These are phyloP conservation scores for Deilephila elpenor DNA, from an alignment of 2,888 invertebrate genomes.

Conservation along the genomic window DNA sequence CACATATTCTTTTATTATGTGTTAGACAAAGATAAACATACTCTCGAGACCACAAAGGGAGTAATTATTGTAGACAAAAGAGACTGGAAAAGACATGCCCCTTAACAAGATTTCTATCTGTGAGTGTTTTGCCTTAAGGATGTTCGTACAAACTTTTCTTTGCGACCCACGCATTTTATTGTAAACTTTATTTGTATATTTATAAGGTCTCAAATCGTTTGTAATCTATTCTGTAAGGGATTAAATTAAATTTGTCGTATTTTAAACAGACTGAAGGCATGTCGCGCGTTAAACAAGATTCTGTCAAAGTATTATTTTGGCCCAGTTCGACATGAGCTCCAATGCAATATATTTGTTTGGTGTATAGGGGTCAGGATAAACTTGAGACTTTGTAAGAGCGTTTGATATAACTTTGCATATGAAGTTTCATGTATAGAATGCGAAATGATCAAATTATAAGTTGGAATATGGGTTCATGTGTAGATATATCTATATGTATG, in stretches of 20 bases:
- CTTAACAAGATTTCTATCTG: constrained; percentile 82
- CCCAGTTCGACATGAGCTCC: constrained; percentile 57
- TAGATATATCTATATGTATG: constrained; percentile 36
- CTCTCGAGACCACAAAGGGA: constrained; percentile 72
- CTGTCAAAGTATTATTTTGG: constrained; percentile 76
- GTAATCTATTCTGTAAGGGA: not conserved
- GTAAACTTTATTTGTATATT: not conserved
- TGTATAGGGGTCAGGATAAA: constrained; percentile 23
- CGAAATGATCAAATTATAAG: constrained; percentile 5
- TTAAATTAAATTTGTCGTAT: constrained; percentile 50
- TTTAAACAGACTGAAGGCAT: constrained; percentile 73
- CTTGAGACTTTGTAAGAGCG: constrained; percentile 29
- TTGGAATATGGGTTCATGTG: constrained; percentile 35
- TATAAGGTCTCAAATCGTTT: constrained; percentile 42
- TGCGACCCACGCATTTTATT: constrained; percentile 21
- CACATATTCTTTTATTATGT: constrained; percentile 36
- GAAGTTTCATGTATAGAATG: constrained; percentile 12
- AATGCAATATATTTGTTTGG: not conserved
- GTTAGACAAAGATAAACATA: constrained; percentile 56
- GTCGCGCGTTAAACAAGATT: constrained; percentile 80
- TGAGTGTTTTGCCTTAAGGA: constrained; percentile 77
- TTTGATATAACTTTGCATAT: constrained; percentile 35
- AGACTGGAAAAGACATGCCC: constrained; percentile 83
- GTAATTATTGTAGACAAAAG: constrained; percentile 84
- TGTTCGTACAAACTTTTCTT: constrained; percentile 48